Base-by-base conservation (phyloP, 2,113 vertebrate species). In the Oryzias javanicus region DNA sequence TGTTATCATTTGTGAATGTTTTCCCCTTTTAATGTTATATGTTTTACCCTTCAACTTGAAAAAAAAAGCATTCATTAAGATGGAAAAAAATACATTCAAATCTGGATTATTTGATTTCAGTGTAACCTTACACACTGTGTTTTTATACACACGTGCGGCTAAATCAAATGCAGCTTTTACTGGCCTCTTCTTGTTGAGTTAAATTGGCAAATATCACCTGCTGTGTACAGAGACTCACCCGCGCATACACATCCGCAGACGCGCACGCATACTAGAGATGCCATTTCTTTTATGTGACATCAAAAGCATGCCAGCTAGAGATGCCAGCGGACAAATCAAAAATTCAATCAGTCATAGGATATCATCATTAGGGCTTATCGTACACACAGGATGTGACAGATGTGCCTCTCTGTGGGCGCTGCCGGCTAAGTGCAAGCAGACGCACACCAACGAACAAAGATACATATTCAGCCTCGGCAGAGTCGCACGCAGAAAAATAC, bases 201-300 rank as follows among this genome's bases (percentile, higher is more conserved):
- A 80, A 82, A 79, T 74, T 83, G 75, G 75, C 67, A 81, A 74
- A 79, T 76, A 86, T 76, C 61, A 72, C 67, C 76, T 76, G 60
- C 76, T 75, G 72, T 83, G 76, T 69, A 60, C 72, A 49, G 54
- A 83, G 53, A 0, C 48, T 49, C 35, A 60, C 54, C 48, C 24
- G 61, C 52, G 42, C 51, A 46, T 16, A 55, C 56, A 45, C 53
- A 49, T 20, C 10, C 52, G 7, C 44, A 46, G 50, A 55, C 55
- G 69, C n/a, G 46, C 55, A 57, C 55, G 58, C 42, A 58, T 49
- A 69, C 27, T 40, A 24, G 18, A 49, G 40, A 49, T 22, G 22
- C 55, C 45, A 7, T 45, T 46, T 68, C 50, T 71, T 61, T 67
- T 49, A 64, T 55, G 42, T 69, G 14, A 55, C 51, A 77, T 81